Conservation (phyloP, 2,888 invertebrate genomes). For the Camponotus fellah region DNA sequence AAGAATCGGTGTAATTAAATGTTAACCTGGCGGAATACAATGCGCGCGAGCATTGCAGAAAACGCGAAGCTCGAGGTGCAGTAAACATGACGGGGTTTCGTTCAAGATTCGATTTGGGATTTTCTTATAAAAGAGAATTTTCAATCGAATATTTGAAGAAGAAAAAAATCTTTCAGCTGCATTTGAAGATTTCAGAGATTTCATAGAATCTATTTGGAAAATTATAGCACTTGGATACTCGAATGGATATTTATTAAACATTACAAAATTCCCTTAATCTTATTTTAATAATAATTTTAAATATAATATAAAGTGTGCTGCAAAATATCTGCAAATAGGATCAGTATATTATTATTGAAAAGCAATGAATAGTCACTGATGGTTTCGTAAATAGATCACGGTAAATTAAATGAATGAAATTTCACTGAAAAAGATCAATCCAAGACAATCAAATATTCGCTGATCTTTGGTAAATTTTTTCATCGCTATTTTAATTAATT, state of each 20-base stretch:
- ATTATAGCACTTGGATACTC: neutral
- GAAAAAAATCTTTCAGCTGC: neutral
- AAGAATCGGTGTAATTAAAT: slow-evolving; percentile 64
- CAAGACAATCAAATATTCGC: neutral
- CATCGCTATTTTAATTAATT: neutral
- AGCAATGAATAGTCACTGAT: neutral
- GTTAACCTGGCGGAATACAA: slow-evolving; percentile 35
- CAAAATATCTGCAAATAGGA: neutral
- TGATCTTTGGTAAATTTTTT: neutral
- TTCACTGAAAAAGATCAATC: neutral
- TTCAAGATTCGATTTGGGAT: neutral
- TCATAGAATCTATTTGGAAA: neutral
- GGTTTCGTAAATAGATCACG: neutral
- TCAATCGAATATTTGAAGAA: neutral
- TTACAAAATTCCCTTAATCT: no score
- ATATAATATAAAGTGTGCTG: neutral
- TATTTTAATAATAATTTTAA: no score
- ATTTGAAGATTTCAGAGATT: neutral
- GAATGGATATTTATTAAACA: neutral
- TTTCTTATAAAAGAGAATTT: neutral
- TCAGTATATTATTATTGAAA: neutral
- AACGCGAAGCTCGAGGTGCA: neutral
- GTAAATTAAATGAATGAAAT: neutral
- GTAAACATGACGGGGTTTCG: neutral
- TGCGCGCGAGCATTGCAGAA: neutral